phyloP scores from a whole-genome alignment of 2,797 vertebrate genomes.

The Arctocebus calabarensis region DNA sequence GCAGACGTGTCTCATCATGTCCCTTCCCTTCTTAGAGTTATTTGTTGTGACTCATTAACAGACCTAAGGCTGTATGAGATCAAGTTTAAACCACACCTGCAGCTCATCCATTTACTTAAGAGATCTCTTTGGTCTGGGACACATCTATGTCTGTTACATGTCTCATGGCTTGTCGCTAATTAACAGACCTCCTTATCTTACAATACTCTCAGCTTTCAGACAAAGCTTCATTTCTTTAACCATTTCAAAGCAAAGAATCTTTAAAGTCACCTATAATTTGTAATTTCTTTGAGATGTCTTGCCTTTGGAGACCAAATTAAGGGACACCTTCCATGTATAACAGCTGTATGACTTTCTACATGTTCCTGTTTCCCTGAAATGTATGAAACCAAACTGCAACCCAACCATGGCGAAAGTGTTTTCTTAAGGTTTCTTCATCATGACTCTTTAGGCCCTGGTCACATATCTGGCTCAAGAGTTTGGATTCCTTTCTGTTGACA shows the following conservation, averaged over 20 bases:
- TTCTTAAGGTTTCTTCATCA: not conserved
- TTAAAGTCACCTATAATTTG: not conserved
- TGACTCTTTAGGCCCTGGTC: not conserved
- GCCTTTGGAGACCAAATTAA: not conserved
- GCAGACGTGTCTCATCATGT: not conserved
- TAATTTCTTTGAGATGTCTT: not conserved
- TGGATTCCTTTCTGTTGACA: not conserved
- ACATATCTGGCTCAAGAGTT: not conserved
- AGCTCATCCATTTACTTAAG: not conserved
- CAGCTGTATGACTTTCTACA: not conserved
- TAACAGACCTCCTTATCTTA: not conserved
- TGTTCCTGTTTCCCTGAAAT: not conserved
- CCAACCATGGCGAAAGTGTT: not conserved
- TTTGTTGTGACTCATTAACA: not conserved
- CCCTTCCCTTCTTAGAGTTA: not conserved
- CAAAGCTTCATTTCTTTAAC: not conserved
- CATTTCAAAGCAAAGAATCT: not conserved
- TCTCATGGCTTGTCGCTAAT: not conserved
- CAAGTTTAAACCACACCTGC: not conserved
- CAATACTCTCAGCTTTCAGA: not conserved
- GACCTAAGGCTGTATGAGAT: not conserved
- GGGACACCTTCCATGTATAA: not conserved
- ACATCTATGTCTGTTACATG: not conserved
- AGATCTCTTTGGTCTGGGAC: not conserved
- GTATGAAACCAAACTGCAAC: not conserved